Percentiles rank a stretch among this genome's conserved stretches.
These are phyloP conservation scores for Allygus modestus DNA, from an alignment of 2,888 invertebrate genomes.

Conservation along the genomic window DNA sequence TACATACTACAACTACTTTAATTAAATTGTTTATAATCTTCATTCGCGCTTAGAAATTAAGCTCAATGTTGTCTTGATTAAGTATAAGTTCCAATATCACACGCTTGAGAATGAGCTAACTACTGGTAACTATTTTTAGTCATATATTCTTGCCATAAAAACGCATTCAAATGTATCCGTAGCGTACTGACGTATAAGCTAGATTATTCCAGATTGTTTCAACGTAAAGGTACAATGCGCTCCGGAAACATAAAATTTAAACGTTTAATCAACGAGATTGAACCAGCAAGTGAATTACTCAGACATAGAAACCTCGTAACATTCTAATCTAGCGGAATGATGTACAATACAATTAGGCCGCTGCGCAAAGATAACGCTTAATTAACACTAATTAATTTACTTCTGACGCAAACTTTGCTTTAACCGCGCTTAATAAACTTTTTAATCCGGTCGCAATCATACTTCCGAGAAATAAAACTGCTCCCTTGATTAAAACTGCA, in stretches of 20 bases:
- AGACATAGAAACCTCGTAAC: slow-evolving; percentile 17
- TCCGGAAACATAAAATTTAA: slow-evolving; percentile 11
- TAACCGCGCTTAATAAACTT: slow-evolving; percentile 42
- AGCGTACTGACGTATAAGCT: not conserved
- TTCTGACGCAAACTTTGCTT: slow-evolving; percentile 45
- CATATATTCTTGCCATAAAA: no score
- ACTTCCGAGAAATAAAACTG: slow-evolving; percentile 26
- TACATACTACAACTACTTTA: no score
- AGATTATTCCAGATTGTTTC: not conserved
- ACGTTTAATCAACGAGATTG: slow-evolving; percentile 35
- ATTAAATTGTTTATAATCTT: no score
- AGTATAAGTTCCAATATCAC: no score
- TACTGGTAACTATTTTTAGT: no score
- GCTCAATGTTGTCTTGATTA: no score
- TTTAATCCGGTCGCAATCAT: slow-evolving; percentile 40
- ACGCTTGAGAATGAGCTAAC: no score
- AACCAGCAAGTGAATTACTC: slow-evolving; percentile 28
- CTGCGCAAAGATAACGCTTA: slow-evolving; percentile 45
- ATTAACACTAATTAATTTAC: slow-evolving; percentile 57
- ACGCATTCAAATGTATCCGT: no score
- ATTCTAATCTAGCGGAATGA: slow-evolving; percentile 35
- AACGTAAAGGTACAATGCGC: not conserved
- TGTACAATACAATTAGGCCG: slow-evolving; percentile 37
- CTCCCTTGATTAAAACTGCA: slow-evolving; percentile 29
- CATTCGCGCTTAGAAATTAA: no score